Percentiles rank a stretch among this genome's conserved stretches.
These are phyloP conservation scores for Brachyistius frenatus DNA, from an alignment of 2,113 vertebrate genomes.

Conservation along the genomic window DNA sequence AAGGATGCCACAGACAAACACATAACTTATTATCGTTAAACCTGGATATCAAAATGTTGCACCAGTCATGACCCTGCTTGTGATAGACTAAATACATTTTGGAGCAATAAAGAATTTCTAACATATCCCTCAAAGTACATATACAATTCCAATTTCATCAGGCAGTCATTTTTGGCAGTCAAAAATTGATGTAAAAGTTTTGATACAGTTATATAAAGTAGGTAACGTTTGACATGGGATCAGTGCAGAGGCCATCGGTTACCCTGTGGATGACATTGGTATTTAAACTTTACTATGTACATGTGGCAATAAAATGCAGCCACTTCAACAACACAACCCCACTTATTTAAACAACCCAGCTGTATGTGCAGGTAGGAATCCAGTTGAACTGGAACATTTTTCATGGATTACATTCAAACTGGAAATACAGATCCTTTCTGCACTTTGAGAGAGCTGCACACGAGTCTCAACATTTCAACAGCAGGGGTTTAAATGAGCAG, in stretches of 20 bases:
- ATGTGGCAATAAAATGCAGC: background rate
- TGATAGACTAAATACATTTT: background rate
- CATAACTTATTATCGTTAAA: slow-evolving; percentile 25
- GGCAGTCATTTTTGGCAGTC: background rate
- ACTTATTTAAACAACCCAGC: no score
- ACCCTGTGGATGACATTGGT: no score
- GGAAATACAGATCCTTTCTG: no score
- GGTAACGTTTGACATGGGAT: background rate
- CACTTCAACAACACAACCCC: background rate
- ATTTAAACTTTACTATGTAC: background rate
- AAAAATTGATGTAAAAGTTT: no score
- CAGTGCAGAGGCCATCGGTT: background rate
- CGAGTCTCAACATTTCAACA: no score
- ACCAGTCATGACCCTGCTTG: background rate
- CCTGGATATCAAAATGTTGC: slow-evolving; percentile 29
- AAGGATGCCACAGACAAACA: slow-evolving; percentile 17
- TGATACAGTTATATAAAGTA: no score
- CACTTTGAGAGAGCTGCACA: no score
- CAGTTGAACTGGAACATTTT: no score
- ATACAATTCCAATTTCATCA: background rate
- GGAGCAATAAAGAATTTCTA: background rate
- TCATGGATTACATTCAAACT: no score
- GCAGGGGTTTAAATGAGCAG: no score
- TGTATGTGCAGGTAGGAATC: no score
- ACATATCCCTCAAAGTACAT: background rate